A percentile compares a stretch with the other conserved stretches of the same genome.
phyloP scores from a whole-genome alignment of 2,888 invertebrate species.

The Andrena haemorrhoa region DNA sequence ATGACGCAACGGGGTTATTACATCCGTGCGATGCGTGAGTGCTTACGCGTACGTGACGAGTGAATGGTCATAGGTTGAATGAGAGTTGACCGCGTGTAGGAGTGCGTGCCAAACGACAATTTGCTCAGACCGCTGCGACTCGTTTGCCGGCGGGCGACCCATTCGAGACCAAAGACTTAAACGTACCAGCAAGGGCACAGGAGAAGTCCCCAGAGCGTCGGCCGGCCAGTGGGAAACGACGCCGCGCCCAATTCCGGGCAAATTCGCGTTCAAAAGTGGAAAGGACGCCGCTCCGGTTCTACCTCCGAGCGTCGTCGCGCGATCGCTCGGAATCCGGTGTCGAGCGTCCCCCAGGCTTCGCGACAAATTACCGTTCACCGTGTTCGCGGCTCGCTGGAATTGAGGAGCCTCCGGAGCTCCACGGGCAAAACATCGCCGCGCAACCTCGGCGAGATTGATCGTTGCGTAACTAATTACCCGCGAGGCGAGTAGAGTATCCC shows the following conservation, averaged over 20 bases:
- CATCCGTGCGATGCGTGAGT: conserved; percentile 39
- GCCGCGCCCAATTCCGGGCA: background rate
- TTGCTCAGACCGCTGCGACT: conserved; percentile 82
- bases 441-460: conserved; percentile 9
- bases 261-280: conserved; percentile 9
- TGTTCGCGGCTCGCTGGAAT: no score
- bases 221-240: conserved; percentile 32
- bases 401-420: background rate
- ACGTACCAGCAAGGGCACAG: conserved; percentile 76
- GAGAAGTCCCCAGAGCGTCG: conserved; percentile 58
- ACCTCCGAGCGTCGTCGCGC: background rate
- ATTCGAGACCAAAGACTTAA: conserved; percentile 84
- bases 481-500: conserved; percentile 10
- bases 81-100: conserved; percentile 70
- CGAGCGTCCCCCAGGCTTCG: no score
- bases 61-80: conserved; percentile 67
- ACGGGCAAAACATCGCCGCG: background rate
- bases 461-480: conserved; percentile 43
- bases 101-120: conserved; percentile 82
- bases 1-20: conserved; percentile 56
- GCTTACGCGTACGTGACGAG: conserved; percentile 63
- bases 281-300: background rate
- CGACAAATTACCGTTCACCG: no score
- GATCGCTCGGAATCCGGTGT: no score
- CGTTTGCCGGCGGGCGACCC: conserved; percentile 78